Percentiles rank a stretch among this genome's conserved stretches.
Evolutionary conservation across 2,113 vertebrate genomes (phyloP).

Genomic region (Danio rerio): DNA sequence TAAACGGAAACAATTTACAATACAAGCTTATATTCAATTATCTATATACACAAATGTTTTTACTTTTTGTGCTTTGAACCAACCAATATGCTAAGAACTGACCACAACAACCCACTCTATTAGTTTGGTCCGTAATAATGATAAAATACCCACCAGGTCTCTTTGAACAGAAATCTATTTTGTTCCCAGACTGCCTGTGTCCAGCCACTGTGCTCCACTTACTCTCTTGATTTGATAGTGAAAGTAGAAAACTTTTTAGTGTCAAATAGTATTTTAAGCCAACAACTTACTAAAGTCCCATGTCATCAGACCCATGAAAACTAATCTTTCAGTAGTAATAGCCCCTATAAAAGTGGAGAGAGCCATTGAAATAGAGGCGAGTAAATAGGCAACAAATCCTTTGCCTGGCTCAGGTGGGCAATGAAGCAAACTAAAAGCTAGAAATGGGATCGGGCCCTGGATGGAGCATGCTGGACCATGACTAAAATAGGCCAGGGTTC

Average conservation of each 20-base stretch:
- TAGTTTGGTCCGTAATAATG: constrained; percentile 52
- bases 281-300: constrained; percentile 75
- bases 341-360: constrained; percentile 85
- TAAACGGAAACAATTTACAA: not conserved
- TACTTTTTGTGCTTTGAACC: not conserved
- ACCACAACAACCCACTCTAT: constrained; percentile 26
- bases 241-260: constrained; percentile 59
- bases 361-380: constrained; percentile 83
- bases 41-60: not conserved
- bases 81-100: not conserved
- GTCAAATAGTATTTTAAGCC: constrained; percentile 59
- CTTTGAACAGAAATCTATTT: constrained; percentile 58
- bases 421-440: constrained; percentile 85
- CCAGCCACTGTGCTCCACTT: constrained; percentile 45
- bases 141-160: constrained; percentile 49
- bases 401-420: constrained; percentile 83
- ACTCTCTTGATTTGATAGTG: constrained; percentile 61
- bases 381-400: constrained; percentile 91
- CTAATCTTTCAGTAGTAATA: constrained; percentile 87
- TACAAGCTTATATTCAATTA: not conserved
- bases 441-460: constrained; percentile 79
- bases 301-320: constrained; percentile 83
- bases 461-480: constrained; percentile 78
- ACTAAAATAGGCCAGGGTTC: constrained; percentile 77
- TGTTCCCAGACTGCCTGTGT: constrained; percentile 45